phyloP scores from a whole-genome alignment of 2,113 vertebrate species.

The Arvicanthis niloticus region DNA sequence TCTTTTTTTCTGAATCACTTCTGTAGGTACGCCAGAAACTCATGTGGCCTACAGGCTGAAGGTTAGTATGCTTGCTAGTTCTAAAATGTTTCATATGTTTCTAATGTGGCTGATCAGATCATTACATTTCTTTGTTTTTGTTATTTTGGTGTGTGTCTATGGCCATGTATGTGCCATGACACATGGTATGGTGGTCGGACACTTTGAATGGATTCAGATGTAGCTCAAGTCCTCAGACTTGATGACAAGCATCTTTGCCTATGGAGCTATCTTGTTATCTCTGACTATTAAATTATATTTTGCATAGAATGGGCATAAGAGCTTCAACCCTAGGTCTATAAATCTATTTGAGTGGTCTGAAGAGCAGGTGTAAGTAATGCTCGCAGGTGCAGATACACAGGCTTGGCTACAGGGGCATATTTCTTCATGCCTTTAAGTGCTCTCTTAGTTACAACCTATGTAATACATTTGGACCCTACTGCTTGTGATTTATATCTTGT shows the following conservation, averaged over 20 bases:
- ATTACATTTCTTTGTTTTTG: background rate
- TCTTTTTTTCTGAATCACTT: background rate
- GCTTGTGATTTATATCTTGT: slow-evolving; percentile 56
- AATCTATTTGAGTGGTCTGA: background rate
- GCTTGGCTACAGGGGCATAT: background rate
- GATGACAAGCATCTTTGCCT: background rate
- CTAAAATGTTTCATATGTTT: background rate
- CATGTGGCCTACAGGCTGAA: background rate
- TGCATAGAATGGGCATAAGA: background rate
- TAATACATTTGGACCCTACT: background rate
- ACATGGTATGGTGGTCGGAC: background rate
- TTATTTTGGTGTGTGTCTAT: background rate
- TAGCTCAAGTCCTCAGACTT: background rate
- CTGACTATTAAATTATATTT: background rate
- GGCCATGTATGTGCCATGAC: background rate
- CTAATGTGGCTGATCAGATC: background rate
- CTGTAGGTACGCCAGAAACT: background rate
- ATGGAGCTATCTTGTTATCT: background rate
- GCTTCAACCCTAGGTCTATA: background rate
- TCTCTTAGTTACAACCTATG: slow-evolving; percentile 42
- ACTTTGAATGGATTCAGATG: no score
- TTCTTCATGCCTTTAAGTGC: slow-evolving; percentile 53
- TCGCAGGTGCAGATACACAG: background rate
- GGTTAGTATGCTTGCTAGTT: background rate
- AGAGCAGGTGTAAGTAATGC: background rate